Evolutionary conservation across 2,113 vertebrate genomes (phyloP).

Genomic region (Dunckerocampus dactyliophorus): DNA sequence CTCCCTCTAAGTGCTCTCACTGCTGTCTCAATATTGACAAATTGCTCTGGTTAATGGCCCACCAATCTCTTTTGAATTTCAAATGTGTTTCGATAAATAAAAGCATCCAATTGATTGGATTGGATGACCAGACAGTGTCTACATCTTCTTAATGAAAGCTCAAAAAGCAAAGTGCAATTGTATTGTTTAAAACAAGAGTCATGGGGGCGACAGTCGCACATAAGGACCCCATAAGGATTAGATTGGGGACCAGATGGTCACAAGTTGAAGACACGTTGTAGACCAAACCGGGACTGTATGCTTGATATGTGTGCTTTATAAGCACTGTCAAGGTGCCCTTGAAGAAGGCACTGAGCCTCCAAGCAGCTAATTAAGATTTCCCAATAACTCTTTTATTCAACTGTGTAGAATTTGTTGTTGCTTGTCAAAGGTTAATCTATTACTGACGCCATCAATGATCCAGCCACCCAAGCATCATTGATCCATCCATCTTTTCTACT

Average conservation of each 20-base stretch:
- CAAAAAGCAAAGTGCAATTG: not conserved
- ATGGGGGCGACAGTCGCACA: not conserved
- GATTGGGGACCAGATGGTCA: not conserved
- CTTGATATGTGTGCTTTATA: not conserved
- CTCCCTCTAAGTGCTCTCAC: conserved; percentile 38
- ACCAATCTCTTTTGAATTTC: conserved; percentile 33
- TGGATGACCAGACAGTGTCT: conserved; percentile 10
- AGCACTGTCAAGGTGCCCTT: not conserved
- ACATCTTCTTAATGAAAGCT: not conserved
- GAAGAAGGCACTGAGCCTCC: not conserved
- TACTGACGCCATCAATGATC: conserved; percentile 9
- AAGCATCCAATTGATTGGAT: conserved; percentile 26
- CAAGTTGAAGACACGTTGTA: not conserved
- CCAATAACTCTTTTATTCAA: not conserved
- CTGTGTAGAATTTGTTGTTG: conserved; percentile 2
- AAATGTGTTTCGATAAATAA: conserved; percentile 33
- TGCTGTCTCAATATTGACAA: conserved; percentile 32
- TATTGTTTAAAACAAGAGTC: not conserved
- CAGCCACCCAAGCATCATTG: not conserved
- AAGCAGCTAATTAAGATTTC: not conserved
- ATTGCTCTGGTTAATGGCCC: conserved; percentile 18
- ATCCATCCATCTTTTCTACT: not conserved
- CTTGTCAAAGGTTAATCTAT: conserved; percentile 2
- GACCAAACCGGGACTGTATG: not conserved
- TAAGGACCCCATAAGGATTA: not conserved